Evolutionary conservation across 2,113 vertebrate genomes (phyloP), one percentile per base, ranked within the genome.

Genomic region (Thymallus thymallus): DNA sequence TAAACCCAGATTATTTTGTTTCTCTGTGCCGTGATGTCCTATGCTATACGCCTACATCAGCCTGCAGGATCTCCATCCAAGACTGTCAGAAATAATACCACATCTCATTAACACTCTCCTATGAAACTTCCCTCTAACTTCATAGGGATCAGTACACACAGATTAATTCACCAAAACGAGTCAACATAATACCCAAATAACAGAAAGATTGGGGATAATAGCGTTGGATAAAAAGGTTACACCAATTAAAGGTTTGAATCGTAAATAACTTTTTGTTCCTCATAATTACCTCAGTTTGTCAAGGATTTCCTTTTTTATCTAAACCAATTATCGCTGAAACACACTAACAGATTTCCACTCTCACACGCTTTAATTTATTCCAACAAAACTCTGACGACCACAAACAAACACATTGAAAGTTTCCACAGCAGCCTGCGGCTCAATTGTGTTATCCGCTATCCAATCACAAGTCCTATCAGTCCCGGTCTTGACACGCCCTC

Each of bases 381-480:
- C 26, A 46, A 51, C 62, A 69, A 71, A 14, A 82, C 60, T 68
- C 75, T 72, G 63, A 64, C 62, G 56, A 72, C 2, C 77, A 80
- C 81, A 83, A 81, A 84, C 80, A 86, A 77, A 79, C 73, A 81
- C 23, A 67, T 67, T 76, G 70, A 48, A 65, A 77, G 69, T 67
- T 73, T n/a, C 51, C 9, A 71, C 20, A 32, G 24, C 75, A 20
- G 72, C 71, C 46, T 58, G 22, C 20, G 45, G 76, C 75, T 85
- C 73, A 82, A 76, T 78, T 82, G 66, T 45, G 69, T 69, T 55
- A 73, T 77, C 64, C 14, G 12, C 70, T 35, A 4, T 56, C 65
- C 74, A 74, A 89, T 90, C 85, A 77, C 56, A 72, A 48, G 71
- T 69, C 23, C 20, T 3, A 82, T 86, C 82, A 82, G 75, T 74